These are phyloP conservation scores for Drosophila micromelanica DNA, from an alignment of 1,140 invertebrate species.

Conservation along the genomic window DNA sequence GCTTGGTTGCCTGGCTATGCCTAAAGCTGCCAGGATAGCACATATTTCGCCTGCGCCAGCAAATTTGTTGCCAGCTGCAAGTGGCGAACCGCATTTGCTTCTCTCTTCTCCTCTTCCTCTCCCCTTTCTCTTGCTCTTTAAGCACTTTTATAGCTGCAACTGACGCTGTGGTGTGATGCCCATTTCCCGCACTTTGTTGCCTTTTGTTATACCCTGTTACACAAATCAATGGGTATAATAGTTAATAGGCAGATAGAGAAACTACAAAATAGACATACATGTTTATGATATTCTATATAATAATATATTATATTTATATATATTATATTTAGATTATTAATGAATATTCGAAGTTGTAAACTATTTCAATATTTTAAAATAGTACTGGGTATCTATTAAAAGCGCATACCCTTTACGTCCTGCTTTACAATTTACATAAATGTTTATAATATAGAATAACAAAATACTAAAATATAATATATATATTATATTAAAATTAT, in stretches of 20 bases:
- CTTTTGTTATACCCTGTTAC: slow-evolving; percentile 10
- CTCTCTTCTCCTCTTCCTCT: not conserved
- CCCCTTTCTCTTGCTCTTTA: not conserved
- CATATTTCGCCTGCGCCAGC: slow-evolving; percentile 39
- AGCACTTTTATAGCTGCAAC: slow-evolving; percentile 12
- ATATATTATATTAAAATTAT: no score
- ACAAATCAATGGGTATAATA: not conserved
- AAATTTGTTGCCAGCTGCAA: slow-evolving; percentile 36
- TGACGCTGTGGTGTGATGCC: slow-evolving; percentile 1
- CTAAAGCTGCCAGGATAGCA: slow-evolving; percentile 30
- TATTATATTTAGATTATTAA: no score
- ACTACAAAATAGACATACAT: not conserved
- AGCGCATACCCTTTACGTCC: not conserved
- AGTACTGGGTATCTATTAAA: not conserved
- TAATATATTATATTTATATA: no score
- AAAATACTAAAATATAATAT: no score
- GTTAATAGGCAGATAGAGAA: not conserved
- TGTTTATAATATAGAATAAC: no score
- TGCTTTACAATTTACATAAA: no score
- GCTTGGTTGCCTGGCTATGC: not conserved
- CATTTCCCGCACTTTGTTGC: slow-evolving; percentile 8
- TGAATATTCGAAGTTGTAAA: no score
- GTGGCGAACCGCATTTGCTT: slow-evolving; percentile 6
- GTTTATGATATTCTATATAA: no score
- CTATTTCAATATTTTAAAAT: no score